Conservation (phyloP, 2,888 invertebrate genomes). For the Hirtodrosophila alboralis region DNA sequence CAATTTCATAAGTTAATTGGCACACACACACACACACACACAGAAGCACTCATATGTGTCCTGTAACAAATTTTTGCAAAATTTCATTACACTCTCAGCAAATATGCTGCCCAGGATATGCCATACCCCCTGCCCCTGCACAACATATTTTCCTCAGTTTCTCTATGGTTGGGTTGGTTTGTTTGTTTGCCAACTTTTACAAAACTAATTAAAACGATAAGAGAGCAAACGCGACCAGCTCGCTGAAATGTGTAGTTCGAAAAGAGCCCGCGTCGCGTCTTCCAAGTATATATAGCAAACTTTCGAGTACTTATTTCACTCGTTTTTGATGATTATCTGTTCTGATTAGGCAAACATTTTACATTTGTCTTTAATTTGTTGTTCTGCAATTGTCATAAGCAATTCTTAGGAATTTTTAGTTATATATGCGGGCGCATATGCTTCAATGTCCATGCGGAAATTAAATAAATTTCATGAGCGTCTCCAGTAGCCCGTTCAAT, state of each 20-base stretch:
- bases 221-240: conserved; percentile 31
- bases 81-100: conserved; percentile 40
- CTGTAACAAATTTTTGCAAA: conserved; percentile 38
- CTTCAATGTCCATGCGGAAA: conserved; percentile 62
- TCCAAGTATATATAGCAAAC: neutral
- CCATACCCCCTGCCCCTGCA: neutral
- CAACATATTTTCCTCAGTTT: too few relatives aligned
- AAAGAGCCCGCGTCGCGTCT: conserved; percentile 8
- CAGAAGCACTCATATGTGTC: conserved; percentile 20
- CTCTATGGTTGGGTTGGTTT: conserved; percentile 11
- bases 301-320: conserved; percentile 21
- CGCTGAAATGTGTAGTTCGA: conserved; percentile 8
- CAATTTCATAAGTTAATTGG: conserved; percentile 44
- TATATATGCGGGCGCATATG: conserved; percentile 27
- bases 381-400: conserved; percentile 3
- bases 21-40: conserved; percentile 4
- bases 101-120: conserved; percentile 26
- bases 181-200: conserved; percentile 60
- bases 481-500: conserved; percentile 43
- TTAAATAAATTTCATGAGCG: conserved; percentile 71
- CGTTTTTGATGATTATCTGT: conserved; percentile 48
- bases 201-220: conserved; percentile 77
- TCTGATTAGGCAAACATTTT: conserved; percentile 33
- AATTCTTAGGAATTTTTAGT: neutral
- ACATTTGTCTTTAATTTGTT: conserved; percentile 15